Evolutionary conservation across 2,888 invertebrate genomes (phyloP).

Genomic region (Pollenia griseotomentosa): DNA sequence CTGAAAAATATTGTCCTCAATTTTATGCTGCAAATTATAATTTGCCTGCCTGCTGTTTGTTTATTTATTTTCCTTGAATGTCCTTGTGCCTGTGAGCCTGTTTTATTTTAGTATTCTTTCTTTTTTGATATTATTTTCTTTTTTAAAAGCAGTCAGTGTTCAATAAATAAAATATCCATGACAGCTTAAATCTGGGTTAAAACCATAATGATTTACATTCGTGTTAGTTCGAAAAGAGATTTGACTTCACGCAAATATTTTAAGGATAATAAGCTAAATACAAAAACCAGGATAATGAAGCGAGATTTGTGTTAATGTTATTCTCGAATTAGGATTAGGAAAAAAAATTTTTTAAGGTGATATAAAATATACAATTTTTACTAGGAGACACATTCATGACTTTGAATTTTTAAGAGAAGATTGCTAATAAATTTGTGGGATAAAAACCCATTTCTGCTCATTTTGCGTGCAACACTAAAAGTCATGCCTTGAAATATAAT

Average conservation of each 20-base stretch:
- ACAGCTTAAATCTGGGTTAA: conserved; percentile 68
- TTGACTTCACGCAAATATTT: conserved; percentile 32
- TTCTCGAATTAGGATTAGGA: neutral
- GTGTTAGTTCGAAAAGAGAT: conserved; percentile 29
- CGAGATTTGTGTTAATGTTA: neutral
- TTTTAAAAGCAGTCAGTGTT: conserved; percentile 13
- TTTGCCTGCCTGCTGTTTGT: conserved; percentile 39
- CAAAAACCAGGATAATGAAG: neutral
- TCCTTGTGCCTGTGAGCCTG: conserved; percentile 52
- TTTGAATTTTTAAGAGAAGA: no score
- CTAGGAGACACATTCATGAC: no score
- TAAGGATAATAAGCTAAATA: conserved; percentile 22
- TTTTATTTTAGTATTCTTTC: conserved; percentile 39
- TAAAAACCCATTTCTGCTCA: no score
- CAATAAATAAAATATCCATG: conserved; percentile 68
- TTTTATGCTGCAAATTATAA: conserved; percentile 64
- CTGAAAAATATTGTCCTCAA: conserved; percentile 64
- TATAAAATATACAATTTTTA: neutral
- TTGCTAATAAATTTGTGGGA: no score
- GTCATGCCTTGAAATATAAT: no score
- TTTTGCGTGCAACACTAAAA: no score
- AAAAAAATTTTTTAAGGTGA: neutral
- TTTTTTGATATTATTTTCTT: neutral
- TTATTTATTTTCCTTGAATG: conserved; percentile 35
- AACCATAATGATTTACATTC: conserved; percentile 65